A percentile compares a stretch with the other conserved stretches of the same genome.
Conservation (phyloP, 2,113 vertebrate species). For the Thomomys bottae region DNA sequence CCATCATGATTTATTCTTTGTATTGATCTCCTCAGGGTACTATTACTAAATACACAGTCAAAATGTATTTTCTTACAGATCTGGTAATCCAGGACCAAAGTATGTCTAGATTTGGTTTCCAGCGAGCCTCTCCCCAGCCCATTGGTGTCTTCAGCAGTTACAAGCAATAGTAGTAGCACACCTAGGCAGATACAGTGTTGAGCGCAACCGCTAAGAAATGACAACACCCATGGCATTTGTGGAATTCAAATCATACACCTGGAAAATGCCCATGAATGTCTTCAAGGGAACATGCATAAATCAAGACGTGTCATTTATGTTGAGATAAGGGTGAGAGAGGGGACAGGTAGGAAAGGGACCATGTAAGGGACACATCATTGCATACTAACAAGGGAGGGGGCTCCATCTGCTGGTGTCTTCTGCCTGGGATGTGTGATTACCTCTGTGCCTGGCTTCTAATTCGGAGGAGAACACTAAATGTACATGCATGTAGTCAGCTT, state of each 20-base stretch:
- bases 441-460: background rate
- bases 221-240: background rate
- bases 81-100: background rate
- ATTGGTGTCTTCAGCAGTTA: background rate
- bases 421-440: background rate
- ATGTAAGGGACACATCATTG: background rate
- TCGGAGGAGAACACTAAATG: background rate
- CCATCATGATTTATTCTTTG: too few relatives aligned
- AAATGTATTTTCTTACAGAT: background rate
- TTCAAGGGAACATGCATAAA: background rate
- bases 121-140: too few relatives aligned
- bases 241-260: conserved; percentile 25
- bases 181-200: background rate
- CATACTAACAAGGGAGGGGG: background rate
- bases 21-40: background rate
- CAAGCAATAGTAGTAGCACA: background rate
- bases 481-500: background rate
- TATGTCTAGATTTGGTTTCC: background rate
- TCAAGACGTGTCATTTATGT: background rate
- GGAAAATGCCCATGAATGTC: background rate
- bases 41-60: background rate
- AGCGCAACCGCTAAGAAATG: background rate
- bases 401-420: background rate
- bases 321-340: background rate
- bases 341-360: background rate